Evolutionary conservation across 2,888 invertebrate genomes (phyloP).

Genomic region (Gari tellinella): DNA sequence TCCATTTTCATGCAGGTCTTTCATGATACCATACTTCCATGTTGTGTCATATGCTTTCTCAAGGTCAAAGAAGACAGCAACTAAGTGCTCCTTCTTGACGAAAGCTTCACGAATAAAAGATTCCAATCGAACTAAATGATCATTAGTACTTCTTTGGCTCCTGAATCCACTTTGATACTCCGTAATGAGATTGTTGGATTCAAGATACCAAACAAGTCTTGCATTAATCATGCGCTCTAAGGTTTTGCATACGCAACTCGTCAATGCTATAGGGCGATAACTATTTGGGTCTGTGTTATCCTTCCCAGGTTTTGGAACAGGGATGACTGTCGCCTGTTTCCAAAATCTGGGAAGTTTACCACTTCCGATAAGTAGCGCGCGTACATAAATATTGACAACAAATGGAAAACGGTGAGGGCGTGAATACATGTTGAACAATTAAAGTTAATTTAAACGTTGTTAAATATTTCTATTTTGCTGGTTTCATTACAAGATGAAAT

Average conservation of each 20-base stretch:
- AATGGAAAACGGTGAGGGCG: constrained; percentile 2
- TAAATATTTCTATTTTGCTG: constrained; percentile 26
- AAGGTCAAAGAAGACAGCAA: constrained; percentile 54
- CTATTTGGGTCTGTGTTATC: constrained; percentile 48
- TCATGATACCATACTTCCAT: constrained; percentile 43
- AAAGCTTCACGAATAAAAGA: constrained; percentile 58
- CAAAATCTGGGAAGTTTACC: constrained; percentile 43
- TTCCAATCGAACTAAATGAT: constrained; percentile 55
- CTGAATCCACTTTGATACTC: constrained; percentile 53
- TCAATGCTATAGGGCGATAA: constrained; percentile 71
- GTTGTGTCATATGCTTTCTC: constrained; percentile 38
- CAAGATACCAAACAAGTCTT: constrained; percentile 61
- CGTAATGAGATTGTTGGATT: constrained; percentile 49
- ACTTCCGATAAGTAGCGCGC: no score
- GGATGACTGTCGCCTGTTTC: constrained; percentile 46
- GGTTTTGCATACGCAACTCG: constrained; percentile 69
- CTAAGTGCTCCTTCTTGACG: constrained; percentile 51
- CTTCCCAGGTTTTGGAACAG: constrained; percentile 56
- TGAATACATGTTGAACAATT: constrained; percentile 20
- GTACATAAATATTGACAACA: constrained; percentile 39
- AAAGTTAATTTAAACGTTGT: constrained; percentile 39
- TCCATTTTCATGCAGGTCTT: constrained; percentile 29
- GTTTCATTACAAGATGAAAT: constrained; percentile 1
- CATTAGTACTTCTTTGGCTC: constrained; percentile 34
- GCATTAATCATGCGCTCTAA: constrained; percentile 68